Evolutionary conservation across 2,797 vertebrate genomes (phyloP), one percentile per base, ranked within the genome.

Genomic region (Novumbra hubbsi): DNA sequence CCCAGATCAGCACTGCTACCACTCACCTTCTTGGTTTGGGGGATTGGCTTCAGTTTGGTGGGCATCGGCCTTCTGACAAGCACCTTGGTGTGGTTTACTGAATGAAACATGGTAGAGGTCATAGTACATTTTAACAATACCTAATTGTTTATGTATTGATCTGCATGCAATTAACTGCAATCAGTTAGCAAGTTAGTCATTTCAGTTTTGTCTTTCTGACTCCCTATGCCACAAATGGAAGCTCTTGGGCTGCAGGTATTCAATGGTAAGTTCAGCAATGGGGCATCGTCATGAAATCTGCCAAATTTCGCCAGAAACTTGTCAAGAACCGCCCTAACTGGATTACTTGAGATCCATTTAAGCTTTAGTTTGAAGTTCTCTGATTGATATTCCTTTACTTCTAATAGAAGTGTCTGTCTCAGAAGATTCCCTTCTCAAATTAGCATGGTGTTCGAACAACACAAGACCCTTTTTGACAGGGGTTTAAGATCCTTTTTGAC

Each of bases 301-400:
- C 63, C 63, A 65, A 65, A 65, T 65, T 34, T 32, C 16, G 63
- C 30, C 14, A 32, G 5, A 65, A 65, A 38, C 45, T 48, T n/a
- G 32, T 74, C 9, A 24, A 74, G 65, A 4, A 60, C 73, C 41
- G 73, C 49, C 21, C 19, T 73, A 1, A 74, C 30, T 41, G 65
- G 50, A n/a, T 72, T 24, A 38, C 17, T 27, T 38, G 41, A 28
- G 27, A 63, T 21, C 49, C 24, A 34, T 74, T 68, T 68, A 24
- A 68, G 28, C 65, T 74, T 32, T 55, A 45, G 52, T 57, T 68
- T 68, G 30, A 57, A 67, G 38, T 45, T 45, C 12, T 68, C 65
- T n/a, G n/a, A n/a, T n/a, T 34, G 67, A 27, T 28, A 68, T 60
- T 11, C 49, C 21, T 24, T 15, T n/a, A n/a, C n/a, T n/a, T 21